phyloP scores from a whole-genome alignment of 2,797 vertebrate genomes.

The Malacoctenus gilli region DNA sequence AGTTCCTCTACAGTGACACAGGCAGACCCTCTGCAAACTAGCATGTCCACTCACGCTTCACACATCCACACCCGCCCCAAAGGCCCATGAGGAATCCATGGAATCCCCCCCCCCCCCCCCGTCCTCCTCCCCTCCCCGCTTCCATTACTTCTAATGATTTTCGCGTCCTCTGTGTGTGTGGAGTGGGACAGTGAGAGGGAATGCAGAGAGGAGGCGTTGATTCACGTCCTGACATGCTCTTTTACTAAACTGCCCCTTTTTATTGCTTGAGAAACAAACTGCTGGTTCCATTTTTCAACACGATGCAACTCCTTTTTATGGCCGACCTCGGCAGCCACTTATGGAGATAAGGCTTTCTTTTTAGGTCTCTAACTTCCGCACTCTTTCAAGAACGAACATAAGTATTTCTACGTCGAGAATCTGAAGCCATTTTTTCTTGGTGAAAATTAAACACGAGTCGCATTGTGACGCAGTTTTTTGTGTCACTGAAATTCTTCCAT shows the following conservation, averaged over 20 bases:
- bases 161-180: constrained; percentile 6
- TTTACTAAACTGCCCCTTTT: constrained; percentile 30
- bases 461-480: too few relatives aligned
- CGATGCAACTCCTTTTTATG: too few relatives aligned
- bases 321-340: too few relatives aligned
- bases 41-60: constrained; percentile 67
- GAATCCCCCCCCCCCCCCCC: constrained; percentile 59
- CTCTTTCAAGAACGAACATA: too few relatives aligned
- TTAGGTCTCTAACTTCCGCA: too few relatives aligned
- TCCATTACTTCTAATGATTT: constrained; percentile 33
- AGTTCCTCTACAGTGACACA: constrained; percentile 80
- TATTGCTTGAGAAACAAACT: constrained; percentile 3
- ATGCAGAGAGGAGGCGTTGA: constrained; percentile 21
- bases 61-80: constrained; percentile 45
- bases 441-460: too few relatives aligned
- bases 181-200: constrained; percentile 18
- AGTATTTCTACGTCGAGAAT: too few relatives aligned
- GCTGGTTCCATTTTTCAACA: too few relatives aligned
- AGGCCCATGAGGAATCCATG: constrained; percentile 60
- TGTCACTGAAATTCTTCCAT: too few relatives aligned
- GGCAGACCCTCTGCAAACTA: constrained; percentile 53
- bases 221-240: constrained; percentile 56
- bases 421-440: too few relatives aligned
- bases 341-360: too few relatives aligned
- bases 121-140: too few relatives aligned